These are phyloP conservation scores for Eutolmus rufibarbis DNA, from an alignment of 2,888 invertebrate genomes.

Conservation along the genomic window DNA sequence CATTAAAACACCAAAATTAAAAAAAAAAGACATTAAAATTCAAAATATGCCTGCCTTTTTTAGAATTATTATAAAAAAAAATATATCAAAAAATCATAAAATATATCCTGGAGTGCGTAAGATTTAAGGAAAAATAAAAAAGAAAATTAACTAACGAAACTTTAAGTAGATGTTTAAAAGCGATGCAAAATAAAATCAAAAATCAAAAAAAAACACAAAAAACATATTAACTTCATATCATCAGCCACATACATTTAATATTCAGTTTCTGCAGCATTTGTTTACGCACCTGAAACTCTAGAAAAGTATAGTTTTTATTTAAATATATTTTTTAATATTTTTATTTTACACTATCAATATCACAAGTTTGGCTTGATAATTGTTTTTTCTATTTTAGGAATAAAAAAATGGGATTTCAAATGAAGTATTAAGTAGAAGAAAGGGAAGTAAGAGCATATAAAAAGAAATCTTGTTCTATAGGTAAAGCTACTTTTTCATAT, in stretches of 20 bases:
- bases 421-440: not conserved
- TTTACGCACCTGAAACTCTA: not conserved
- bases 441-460: not conserved
- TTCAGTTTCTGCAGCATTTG: not conserved
- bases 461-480: not conserved
- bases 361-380: not conserved
- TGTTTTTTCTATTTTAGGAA: not conserved
- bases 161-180: not conserved
- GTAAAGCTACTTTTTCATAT: not conserved
- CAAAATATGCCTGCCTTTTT: not conserved
- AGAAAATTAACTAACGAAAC: not conserved
- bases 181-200: not conserved
- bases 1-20: not conserved
- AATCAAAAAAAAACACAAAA: not conserved
- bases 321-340: not conserved
- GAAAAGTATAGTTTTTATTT: not conserved
- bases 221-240: not conserved
- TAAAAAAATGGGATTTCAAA: not conserved
- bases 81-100: not conserved
- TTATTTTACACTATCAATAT: not conserved
- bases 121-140: not conserved
- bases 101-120: not conserved
- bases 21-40: not conserved
- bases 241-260: not conserved
- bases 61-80: not conserved